Evolutionary conservation across 2,888 invertebrate genomes (phyloP), one percentile per base, ranked within the genome.

Genomic region (Caenorhabditis sulstoni): DNA sequence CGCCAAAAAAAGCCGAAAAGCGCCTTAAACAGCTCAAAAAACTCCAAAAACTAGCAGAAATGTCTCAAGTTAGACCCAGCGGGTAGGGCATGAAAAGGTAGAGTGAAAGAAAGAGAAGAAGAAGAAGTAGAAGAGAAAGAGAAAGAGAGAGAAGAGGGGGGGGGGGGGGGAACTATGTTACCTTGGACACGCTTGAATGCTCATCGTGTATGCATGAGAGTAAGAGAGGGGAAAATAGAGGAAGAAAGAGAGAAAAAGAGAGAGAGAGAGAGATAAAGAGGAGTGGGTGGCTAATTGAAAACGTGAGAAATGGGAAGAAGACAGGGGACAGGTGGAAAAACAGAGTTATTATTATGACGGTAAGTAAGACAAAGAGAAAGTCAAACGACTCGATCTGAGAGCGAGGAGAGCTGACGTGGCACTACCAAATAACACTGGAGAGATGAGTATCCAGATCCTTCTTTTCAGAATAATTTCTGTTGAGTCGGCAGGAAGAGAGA

Each of bases 141-240:
- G 20, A 20, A 12, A 39, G 50, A 52, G 20, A 44, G 44, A 35
- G 66, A 39, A 22, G 55, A 44, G 37, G 16, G n/a, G 20, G 50
- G 50, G 41, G 20, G 29, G 44, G 35, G 66, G 20, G 39, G 55
- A 44, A 47, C n/a, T 66, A 57, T 66, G 66, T 66, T 66, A 66
- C 66, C 66, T 66, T 66, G 66, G 66, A 37, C 66, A 66, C 66
- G 66, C 66, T 66, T 66, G 53, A 55, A 35, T 66, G 66, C 55
- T 66, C 66, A 41, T 41, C 41, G 41, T 11, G 7, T 14, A 11
- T 41, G 3, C 29, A 29, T 29, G 29, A 29, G 29, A 41, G 41
- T 3, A 11, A 41, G 41, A 11, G 41, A 41, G 41, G 11, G 12
- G 14, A 3, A 41, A 3, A 2, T 3, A 29, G 29, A 29, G 29